Conservation (phyloP, 2,888 invertebrate genomes). For the Acanthosepion lycidas region DNA sequence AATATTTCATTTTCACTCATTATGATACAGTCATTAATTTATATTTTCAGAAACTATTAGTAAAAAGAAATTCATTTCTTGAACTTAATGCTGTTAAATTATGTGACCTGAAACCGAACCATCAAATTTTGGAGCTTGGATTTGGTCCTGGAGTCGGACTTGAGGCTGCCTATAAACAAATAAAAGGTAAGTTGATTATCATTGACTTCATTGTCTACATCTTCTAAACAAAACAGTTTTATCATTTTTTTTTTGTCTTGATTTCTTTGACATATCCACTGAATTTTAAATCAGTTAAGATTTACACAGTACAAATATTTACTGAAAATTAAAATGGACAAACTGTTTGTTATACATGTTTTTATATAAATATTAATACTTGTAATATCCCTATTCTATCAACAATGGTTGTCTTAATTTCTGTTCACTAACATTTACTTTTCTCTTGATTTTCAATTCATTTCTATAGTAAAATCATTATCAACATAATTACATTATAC, state of each 20-base stretch:
- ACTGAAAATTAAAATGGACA: neutral
- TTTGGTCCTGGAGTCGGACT: conserved; percentile 67
- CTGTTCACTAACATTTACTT: too few species aligned
- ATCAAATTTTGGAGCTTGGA: conserved; percentile 66
- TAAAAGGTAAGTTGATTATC: conserved; percentile 58
- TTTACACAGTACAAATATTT: neutral
- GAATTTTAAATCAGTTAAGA: neutral
- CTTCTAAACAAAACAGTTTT: neutral
- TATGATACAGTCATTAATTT: neutral
- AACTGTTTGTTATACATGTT: too few species aligned
- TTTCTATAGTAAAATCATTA: too few species aligned
- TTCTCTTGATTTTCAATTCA: too few species aligned
- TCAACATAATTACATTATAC: too few species aligned
- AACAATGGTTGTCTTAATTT: too few species aligned
- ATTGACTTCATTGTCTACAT: neutral
- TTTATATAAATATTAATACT: neutral
- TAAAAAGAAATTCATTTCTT: conserved; percentile 54
- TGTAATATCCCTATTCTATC: too few species aligned
- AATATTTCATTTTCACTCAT: too few species aligned
- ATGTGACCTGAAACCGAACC: conserved; percentile 61
- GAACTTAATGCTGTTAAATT: conserved; percentile 61
- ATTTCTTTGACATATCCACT: too few species aligned
- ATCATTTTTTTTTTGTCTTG: too few species aligned
- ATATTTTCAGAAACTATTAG: conserved; percentile 48
- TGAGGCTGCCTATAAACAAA: conserved; percentile 55